Percentiles rank a stretch among this genome's conserved stretches.
phyloP scores from a whole-genome alignment of 2,888 invertebrate genomes.

The Alloscopus bannaensis region DNA sequence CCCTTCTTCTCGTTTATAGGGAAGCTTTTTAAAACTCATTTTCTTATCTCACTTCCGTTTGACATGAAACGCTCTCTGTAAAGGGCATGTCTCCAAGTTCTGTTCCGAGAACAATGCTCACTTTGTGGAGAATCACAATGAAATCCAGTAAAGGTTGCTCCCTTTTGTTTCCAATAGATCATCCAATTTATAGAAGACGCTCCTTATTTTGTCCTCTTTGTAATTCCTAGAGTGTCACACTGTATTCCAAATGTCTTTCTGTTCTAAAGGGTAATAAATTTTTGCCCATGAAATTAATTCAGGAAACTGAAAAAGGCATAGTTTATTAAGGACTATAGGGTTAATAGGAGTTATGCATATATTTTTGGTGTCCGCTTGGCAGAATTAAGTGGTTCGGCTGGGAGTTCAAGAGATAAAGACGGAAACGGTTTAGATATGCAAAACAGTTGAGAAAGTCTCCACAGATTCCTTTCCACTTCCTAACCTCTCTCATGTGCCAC shows the following conservation, averaged over 20 bases:
- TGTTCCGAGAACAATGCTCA: neutral
- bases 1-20: neutral
- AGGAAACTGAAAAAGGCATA: slow-evolving; percentile 70
- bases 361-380: too few relatives aligned
- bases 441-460: slow-evolving; percentile 51
- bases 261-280: slow-evolving; percentile 68
- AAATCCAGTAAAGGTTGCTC: too few relatives aligned
- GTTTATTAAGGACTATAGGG: slow-evolving; percentile 69
- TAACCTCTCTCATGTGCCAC: slow-evolving; percentile 45
- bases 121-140: too few relatives aligned
- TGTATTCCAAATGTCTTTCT: too few relatives aligned
- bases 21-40: too few relatives aligned
- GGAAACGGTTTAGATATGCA: slow-evolving; percentile 73
- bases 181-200: too few relatives aligned
- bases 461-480: slow-evolving; percentile 58
- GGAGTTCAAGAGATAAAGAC: slow-evolving; percentile 67
- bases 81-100: neutral
- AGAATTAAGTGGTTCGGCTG: too few relatives aligned
- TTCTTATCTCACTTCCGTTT: slow-evolving; percentile 33
- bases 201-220: too few relatives aligned
- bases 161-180: too few relatives aligned
- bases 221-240: too few relatives aligned
- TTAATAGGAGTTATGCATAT: too few relatives aligned
- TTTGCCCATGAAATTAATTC: slow-evolving; percentile 71
- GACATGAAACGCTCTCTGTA: slow-evolving; percentile 2